Base-by-base conservation (phyloP, 1,140 invertebrate genomes). In the Drosophila virilis region DNA sequence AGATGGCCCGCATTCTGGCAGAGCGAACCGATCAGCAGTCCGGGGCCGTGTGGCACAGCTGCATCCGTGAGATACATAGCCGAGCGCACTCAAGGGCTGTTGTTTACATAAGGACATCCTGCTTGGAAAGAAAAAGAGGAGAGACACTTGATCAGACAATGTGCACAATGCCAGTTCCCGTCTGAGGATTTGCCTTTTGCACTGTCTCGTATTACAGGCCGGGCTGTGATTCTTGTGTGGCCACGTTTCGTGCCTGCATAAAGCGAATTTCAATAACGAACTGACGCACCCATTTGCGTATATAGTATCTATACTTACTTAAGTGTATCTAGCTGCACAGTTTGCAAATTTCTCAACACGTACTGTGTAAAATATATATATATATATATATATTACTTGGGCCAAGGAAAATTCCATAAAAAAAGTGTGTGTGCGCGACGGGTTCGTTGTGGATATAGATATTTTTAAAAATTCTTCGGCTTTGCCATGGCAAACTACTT, bases 381-480 rank as follows among this genome's bases (percentile, higher is more conserved):
- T 22, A 22, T 22, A 22, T 0, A n/a, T n/a, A n/a, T 2, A 22
- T 1, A n/a, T 32, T 33, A 37, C 45, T 46, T 8, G 22, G 35
- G 10, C 48, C 38, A 28, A 51, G n/a, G 28, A 51, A 51, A 51
- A 54, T 22, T 10, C 35, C 52, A 55, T 55, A 40, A 40, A 55
- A 42, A 43, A 10, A 33, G 12, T 13, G 32, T 13, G 48, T 51
- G 32, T 22, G 12, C 28, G 52, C n/a, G n/a, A n/a, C 62, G 57
- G 57, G 52, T 66, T 66, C 28, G 64, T n/a, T 58, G 52, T 17
- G 15, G 42, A 66, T 67, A 67, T 67, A 22, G 22, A 22, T 22
- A 22, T 66, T 66, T 58, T 66, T 48, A 60, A 60, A 58, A 68
- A 68, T 68, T 59, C 65, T 51, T 51, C 28, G 51, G 13, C 50